Conservation (phyloP, 2,888 invertebrate genomes). For the Anthophora plumipes region DNA sequence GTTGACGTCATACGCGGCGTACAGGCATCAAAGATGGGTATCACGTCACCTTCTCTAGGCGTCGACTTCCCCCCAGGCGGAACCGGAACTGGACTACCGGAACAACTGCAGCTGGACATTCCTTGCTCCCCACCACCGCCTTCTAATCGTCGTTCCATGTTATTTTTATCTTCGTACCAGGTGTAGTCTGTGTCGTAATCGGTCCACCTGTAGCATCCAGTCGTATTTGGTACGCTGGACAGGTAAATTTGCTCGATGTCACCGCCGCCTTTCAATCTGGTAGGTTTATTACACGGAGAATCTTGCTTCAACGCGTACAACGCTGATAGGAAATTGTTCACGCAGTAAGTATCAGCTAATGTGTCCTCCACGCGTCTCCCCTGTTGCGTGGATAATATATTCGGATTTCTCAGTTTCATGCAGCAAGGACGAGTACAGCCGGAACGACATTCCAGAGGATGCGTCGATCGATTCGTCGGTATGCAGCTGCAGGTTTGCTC, state of each 20-base stretch:
- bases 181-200: conserved; percentile 56
- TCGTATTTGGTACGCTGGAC: neutral
- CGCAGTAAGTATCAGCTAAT: conserved; percentile 61
- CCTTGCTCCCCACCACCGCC: conserved; percentile 59
- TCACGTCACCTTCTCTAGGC: conserved; percentile 2
- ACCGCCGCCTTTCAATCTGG: conserved; percentile 74
- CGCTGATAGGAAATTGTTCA: conserved; percentile 40
- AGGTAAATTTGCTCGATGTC: conserved; percentile 49
- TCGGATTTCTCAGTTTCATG: conserved; percentile 65
- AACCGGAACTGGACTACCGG: conserved; percentile 15
- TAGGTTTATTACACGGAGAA: conserved; percentile 9
- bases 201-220: conserved; percentile 28
- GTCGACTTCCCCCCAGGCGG: neutral
- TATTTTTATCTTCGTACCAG: conserved; percentile 52
- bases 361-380: neutral
- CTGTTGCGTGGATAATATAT: conserved; percentile 9
- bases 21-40: conserved; percentile 36
- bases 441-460: conserved; percentile 68
- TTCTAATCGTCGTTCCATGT: conserved; percentile 45
- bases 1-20: conserved; percentile 32
- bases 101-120: conserved; percentile 29
- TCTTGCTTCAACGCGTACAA: conserved; percentile 28
- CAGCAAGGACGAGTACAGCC: conserved; percentile 73
- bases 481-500: conserved; percentile 76
- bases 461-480: conserved; percentile 43